These are phyloP conservation scores for Platyrinchus mystaceus DNA, from an alignment of 2,797 vertebrate species.

Conservation along the genomic window DNA sequence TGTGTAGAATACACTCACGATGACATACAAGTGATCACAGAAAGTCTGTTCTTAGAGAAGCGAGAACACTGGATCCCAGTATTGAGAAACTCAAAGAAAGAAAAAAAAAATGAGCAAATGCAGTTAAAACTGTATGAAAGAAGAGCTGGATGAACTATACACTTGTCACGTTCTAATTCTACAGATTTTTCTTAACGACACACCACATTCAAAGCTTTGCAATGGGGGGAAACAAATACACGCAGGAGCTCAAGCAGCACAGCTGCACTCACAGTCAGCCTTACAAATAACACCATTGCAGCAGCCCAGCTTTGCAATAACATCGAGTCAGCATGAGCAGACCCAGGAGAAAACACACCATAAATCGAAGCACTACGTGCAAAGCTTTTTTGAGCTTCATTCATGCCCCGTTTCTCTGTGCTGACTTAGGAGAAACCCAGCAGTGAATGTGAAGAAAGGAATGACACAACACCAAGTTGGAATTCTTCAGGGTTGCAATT, in stretches of 20 bases:
- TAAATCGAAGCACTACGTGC: fast-evolving
- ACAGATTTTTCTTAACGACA: background rate
- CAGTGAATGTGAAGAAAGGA: background rate
- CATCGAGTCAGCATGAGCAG: background rate
- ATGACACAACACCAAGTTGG: fast-evolving
- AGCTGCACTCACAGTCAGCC: background rate
- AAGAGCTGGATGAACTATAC: background rate
- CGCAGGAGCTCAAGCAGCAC: fast-evolving
- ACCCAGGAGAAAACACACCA: background rate
- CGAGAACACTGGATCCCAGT: background rate
- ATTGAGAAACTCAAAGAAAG: background rate
- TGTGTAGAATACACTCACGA: background rate
- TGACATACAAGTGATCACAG: background rate
- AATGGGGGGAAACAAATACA: background rate
- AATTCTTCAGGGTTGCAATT: background rate
- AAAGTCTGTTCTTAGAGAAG: background rate
- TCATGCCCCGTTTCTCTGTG: fast-evolving
- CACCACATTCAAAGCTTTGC: background rate
- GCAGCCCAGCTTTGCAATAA: background rate
- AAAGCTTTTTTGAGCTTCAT: background rate
- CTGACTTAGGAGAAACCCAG: background rate
- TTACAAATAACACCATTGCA: background rate
- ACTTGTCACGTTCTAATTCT: background rate
- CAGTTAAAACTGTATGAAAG: background rate
- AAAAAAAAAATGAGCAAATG: background rate